Evolutionary conservation across 2,113 vertebrate genomes (phyloP).

Genomic region (Callospermophilus lateralis): DNA sequence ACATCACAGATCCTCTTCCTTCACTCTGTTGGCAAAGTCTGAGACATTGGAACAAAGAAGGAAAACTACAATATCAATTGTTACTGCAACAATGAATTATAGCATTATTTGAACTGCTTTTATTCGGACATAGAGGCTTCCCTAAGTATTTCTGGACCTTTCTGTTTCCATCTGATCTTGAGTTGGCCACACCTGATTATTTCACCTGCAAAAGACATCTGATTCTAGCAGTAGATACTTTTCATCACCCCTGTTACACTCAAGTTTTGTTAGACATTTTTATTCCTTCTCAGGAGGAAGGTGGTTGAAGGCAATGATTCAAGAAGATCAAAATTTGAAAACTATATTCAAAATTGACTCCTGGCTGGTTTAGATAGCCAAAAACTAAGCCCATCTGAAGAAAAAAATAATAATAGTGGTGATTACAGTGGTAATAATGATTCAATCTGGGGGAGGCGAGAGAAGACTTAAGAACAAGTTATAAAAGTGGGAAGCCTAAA

Average conservation of each 20-base stretch:
- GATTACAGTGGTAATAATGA: neutral
- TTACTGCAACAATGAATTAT: neutral
- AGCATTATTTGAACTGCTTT: neutral
- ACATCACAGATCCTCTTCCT: neutral
- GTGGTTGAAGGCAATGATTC: conserved; percentile 23
- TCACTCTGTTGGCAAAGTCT: neutral
- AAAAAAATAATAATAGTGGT: neutral
- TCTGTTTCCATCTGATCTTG: neutral
- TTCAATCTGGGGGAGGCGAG: neutral
- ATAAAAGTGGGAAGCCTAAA: conserved; percentile 1
- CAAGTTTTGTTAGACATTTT: conserved; percentile 42
- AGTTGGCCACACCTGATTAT: neutral
- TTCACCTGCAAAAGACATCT: neutral
- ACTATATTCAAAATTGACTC: neutral
- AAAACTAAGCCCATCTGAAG: neutral
- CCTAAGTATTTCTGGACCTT: neutral
- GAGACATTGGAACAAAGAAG: conserved; percentile 31
- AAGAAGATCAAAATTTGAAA: conserved; percentile 24
- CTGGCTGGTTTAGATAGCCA: neutral
- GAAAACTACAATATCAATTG: neutral
- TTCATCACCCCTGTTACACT: neutral
- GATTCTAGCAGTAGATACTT: neutral
- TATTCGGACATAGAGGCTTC: neutral
- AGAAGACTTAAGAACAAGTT: conserved; percentile 36
- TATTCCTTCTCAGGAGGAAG: conserved; percentile 28